Evolutionary conservation across 2,113 vertebrate genomes (phyloP), one percentile per base, ranked within the genome.

Genomic region (Melanerpes aurifrons): DNA sequence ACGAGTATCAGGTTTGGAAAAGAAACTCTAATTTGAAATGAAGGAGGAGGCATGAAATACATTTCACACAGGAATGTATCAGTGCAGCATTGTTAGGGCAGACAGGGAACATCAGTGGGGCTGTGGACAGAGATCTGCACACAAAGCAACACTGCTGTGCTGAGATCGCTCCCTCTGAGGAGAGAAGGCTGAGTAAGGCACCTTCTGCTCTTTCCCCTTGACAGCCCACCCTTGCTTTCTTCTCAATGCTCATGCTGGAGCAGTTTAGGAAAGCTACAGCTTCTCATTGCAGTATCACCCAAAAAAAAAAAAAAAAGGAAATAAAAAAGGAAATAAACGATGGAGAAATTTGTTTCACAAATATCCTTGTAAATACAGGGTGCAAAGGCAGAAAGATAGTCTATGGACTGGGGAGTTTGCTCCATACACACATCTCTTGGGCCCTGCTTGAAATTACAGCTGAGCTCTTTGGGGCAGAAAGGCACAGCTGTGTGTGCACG

Each of bases 11-110:
- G 87, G 47, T 86, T 87, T 86, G 62, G 85, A 94, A 95, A 68
- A 94, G 58, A 93, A 96, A 84, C 86, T 78, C 70, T 93, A 90
- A 93, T 91, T 95, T 86, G 88, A 95, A 95, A 77, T 75, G 63
- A 94, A 91, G 83, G n/a, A 89, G 73, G 25, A 91, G 45, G 79
- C 80, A 95, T 85, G 84, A 96, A 94, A 96, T 88, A 89, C 64
- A 90, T 95, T 96, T 95, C 89, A 89, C 78, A 95, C 56, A 81
- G 18, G 54, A 71, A 76, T 24, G 10, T 91, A 82, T 61, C 62
- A 28, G 57, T 58, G 56, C 29, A 71, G 79, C 45, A 64, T 3
- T 69, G 76, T 73, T 61, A 90, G 64, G 61, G 56, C 64, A 93
- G 81, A 70, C 0, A 3, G 40, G 31, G 61, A 81, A 47, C 2